Base-by-base conservation (phyloP, 2,888 invertebrate genomes). In the Drosophila neonasuta region DNA sequence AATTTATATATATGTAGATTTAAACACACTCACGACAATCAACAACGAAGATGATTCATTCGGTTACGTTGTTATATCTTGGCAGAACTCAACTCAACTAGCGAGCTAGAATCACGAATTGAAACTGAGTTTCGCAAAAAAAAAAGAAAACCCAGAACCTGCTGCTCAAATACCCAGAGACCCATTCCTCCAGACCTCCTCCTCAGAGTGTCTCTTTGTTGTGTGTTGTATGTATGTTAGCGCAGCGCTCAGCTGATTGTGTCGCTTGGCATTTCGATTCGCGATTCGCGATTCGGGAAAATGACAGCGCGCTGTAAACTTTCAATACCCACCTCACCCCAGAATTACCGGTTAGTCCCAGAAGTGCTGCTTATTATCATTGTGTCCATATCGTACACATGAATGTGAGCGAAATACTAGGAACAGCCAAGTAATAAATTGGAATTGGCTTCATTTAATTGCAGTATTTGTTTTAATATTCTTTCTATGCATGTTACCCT, bases 51-150 rank as follows among this genome's bases (percentile, higher is more conserved):
- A 78, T 78, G 77, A 78, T 80, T 78, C 77, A 78, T 78, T 80
- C 65, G 78, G 55, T 66, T 63, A 62, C 61, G 77, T 68, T 57
- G 61, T 39, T 56, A 46, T 72, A 77, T 69, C 70, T 70, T 65
- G 75, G 46, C 74, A 77, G 55, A 34, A 45, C 30, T 17, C 29
- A 45, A 24, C 54, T 44, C 87, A 86, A 86, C 83, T 80, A 79
- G 73, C 79, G 72, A 71, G 80, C 77, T 79, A 79, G 83, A 78
- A 79, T 77, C 77, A 72, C 77, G 77, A 87, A 82, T 82, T 74
- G 74, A 85, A 87, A 88, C 87, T 87, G 83, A 86, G 78, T 88
- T 88, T 76, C 61, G 83, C 75, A 56, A 80, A 77, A 73, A 63
- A 74, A 81, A 54, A 74, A 81, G 86, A 80, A 87, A 87, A 87